phyloP scores from a whole-genome alignment of 2,113 vertebrate species.

The Ctenomys sociabilis region DNA sequence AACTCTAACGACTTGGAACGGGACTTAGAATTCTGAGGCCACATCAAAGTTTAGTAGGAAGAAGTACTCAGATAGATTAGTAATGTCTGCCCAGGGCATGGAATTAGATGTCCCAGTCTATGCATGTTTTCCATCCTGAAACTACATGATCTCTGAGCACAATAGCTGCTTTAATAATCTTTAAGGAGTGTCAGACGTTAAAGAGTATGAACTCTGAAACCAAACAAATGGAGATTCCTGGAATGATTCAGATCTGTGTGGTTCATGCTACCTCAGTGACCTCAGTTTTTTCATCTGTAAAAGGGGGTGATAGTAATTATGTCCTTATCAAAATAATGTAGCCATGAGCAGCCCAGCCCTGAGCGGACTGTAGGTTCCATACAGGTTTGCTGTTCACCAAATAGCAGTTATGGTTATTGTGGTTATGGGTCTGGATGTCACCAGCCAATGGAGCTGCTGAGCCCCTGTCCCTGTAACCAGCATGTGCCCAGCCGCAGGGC shows the following conservation, averaged over 20 bases:
- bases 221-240: not conserved
- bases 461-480: not conserved
- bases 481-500: not conserved
- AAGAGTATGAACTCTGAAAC: not conserved
- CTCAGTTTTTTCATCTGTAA: not conserved
- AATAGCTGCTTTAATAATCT: not conserved
- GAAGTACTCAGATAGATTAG: slow-evolving; percentile 33
- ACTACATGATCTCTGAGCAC: not conserved
- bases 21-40: not conserved
- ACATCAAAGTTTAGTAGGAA: not conserved
- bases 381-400: not conserved
- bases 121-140: not conserved
- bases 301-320: not conserved
- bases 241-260: not conserved
- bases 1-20: not conserved
- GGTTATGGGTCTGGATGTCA: not conserved
- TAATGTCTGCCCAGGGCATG: slow-evolving; percentile 21
- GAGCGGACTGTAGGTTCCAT: not conserved
- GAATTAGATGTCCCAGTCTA: not conserved
- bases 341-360: not conserved
- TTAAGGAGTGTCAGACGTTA: not conserved
- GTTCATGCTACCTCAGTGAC: not conserved
- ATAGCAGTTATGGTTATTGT: not conserved
- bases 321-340: not conserved
- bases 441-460: not conserved